These are phyloP conservation scores for Anorthoa munda DNA, from an alignment of 2,888 invertebrate species.

Conservation along the genomic window DNA sequence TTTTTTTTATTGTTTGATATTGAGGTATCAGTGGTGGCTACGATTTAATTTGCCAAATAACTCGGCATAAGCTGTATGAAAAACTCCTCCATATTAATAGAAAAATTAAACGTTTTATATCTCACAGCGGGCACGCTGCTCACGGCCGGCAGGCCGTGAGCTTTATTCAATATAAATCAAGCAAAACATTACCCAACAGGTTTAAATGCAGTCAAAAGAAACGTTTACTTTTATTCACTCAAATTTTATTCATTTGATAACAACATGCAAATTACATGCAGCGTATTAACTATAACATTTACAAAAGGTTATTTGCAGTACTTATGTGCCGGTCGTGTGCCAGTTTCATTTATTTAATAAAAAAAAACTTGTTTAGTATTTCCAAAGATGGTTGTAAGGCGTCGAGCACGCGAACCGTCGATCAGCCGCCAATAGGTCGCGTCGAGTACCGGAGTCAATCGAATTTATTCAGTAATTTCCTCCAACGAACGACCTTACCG, in stretches of 20 bases:
- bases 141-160: no score
- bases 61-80: neutral
- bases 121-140: no score
- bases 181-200: constrained; percentile 7
- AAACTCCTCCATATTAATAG: neutral
- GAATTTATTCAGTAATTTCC: constrained; percentile 89
- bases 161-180: constrained; percentile 40
- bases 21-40: neutral
- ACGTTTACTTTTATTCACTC: constrained; percentile 12
- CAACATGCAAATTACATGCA: constrained; percentile 60
- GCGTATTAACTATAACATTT: constrained; percentile 47
- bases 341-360: constrained; percentile 70
- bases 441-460: constrained; percentile 81
- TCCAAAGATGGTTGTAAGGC: constrained; percentile 66
- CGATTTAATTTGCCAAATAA: neutral
- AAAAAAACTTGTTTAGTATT: constrained; percentile 68
- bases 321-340: constrained; percentile 64
- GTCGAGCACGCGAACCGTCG: constrained; percentile 83
- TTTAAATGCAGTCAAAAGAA: constrained; percentile 16
- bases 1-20: neutral
- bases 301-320: constrained; percentile 56
- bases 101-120: neutral
- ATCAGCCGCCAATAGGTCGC: constrained; percentile 81
- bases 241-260: constrained; percentile 18
- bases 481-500: constrained; percentile 76